Percentiles rank a stretch among this genome's conserved stretches.
Conservation (phyloP, 64 coral and sea anemone genomes). For the Cladopsammia gracilis region DNA sequence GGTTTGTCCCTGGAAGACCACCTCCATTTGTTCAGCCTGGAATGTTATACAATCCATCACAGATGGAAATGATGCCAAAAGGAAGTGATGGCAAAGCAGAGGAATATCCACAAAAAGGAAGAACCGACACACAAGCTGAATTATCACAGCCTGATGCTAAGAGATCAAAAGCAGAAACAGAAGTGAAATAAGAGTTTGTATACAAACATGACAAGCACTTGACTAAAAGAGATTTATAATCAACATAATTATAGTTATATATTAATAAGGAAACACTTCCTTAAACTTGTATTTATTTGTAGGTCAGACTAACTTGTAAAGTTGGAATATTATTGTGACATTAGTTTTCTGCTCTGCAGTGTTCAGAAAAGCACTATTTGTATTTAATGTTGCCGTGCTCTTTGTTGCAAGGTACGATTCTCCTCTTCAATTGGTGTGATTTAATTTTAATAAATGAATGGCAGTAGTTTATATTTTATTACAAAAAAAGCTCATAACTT, state of each 20-base stretch:
- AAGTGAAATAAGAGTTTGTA: slow-evolving; percentile 53
- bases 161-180: slow-evolving; percentile 72
- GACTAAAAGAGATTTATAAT: slow-evolving; percentile 29
- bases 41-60: slow-evolving; percentile 68
- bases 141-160: slow-evolving; percentile 73
- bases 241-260: neutral
- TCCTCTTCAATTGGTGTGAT: too few species aligned
- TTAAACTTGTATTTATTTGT: slow-evolving; percentile 47
- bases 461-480: too few species aligned
- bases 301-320: slow-evolving; percentile 20
- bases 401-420: too few species aligned
- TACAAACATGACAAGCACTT: neutral
- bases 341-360: neutral
- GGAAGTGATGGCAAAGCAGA: slow-evolving; percentile 46
- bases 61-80: slow-evolving; percentile 47
- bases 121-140: slow-evolving; percentile 54
- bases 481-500: too few species aligned
- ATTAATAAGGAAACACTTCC: neutral
- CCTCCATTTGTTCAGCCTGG: slow-evolving; percentile 78
- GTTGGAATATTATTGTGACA: neutral
- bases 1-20: slow-evolving; percentile 79
- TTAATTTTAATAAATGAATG: too few species aligned
- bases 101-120: slow-evolving; percentile 45
- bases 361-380: too few species aligned
- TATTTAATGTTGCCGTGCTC: too few species aligned